Percentiles rank a stretch among this genome's conserved stretches.
Conservation (phyloP, 2,797 vertebrate species). For the Botia kubotai region DNA sequence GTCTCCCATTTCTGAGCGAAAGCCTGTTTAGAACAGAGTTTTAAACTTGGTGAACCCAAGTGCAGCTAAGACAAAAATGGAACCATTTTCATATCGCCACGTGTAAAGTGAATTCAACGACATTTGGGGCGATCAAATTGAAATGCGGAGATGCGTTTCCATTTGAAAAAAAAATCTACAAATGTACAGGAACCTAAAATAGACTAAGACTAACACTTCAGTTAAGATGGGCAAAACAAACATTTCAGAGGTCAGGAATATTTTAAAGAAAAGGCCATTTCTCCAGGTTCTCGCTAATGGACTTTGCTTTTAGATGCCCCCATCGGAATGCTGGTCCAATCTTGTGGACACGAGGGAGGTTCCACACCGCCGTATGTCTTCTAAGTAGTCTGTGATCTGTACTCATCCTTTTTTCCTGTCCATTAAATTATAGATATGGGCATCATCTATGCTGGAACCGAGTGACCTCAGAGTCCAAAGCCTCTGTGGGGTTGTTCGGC, state of each 20-base stretch:
- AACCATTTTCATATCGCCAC: slow-evolving; percentile 33
- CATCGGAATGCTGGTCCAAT: slow-evolving; percentile 53
- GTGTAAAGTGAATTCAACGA: slow-evolving; percentile 35
- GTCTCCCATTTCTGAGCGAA: slow-evolving; percentile 32
- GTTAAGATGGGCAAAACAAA: slow-evolving; percentile 58
- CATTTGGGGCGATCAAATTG: slow-evolving; percentile 34
- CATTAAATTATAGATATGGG: slow-evolving; percentile 67
- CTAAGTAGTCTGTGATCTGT: slow-evolving; percentile 66
- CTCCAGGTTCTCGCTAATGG: slow-evolving; percentile 59
- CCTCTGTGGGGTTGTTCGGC: slow-evolving; percentile 56
- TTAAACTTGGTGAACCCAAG: slow-evolving; percentile 42
- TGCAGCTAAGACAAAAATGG: slow-evolving; percentile 29
- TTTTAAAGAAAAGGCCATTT: slow-evolving; percentile 56
- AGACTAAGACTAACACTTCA: slow-evolving; percentile 52
- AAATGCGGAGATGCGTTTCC: slow-evolving; percentile 35
- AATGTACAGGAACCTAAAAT: slow-evolving; percentile 39
- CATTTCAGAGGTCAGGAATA: slow-evolving; percentile 56
- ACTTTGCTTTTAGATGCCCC: slow-evolving; percentile 62
- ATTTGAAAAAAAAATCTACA: slow-evolving; percentile 37
- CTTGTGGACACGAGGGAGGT: slow-evolving; percentile 55
- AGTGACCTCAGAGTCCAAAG: slow-evolving; percentile 58
- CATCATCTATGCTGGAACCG: slow-evolving; percentile 54
- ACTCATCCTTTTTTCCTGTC: slow-evolving; percentile 58
- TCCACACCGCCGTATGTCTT: slow-evolving; percentile 52
- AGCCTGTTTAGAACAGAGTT: slow-evolving; percentile 29